Evolutionary conservation across 2,888 invertebrate species (phyloP), one percentile per base, ranked within the genome.

Genomic region (Antheraea yamamai): DNA sequence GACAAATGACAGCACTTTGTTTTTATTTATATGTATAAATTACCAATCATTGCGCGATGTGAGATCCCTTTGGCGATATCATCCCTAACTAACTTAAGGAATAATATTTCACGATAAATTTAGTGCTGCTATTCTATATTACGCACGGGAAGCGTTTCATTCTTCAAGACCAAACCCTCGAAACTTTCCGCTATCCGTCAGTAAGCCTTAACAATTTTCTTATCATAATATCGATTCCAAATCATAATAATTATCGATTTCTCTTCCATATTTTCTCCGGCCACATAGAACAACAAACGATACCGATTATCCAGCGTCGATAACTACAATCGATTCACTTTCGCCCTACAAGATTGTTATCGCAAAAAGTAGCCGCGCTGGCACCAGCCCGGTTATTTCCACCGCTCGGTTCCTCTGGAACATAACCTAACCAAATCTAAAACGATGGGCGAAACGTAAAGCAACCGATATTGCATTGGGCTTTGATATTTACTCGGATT

Each of bases 281-380:
- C 16, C 14, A 64, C 39, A 71, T 51, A n/a, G 47, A 10, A 73
- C 47, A 68, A 73, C 70, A 39, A 66, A 30, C 39, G n/a, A 39
- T n/a, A 58, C 47, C 85, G 82, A 82, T 82, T 87, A 84, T 81
- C 84, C 79, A 78, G 84, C 84, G 88, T 87, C 86, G 88, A 89
- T 85, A 84, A 81, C 82, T 84, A 84, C 87, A 85, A 90, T 89
- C 87, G 87, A 89, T 88, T 91, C 90, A 93, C 92, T 93, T 93
- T 92, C 91, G 87, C 89, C 79, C 83, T 82, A 23, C 81, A 80
- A 83, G 89, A 90, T 92, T 84, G 84, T 84, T 88, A 91, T 91
- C 87, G 85, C 85, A 90, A 92, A 89, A 92, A 91, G 86, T 85
- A 78, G 86, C 85, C 82, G 77, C 78, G 81, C 85, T 78, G 81